A percentile compares a stretch with the other conserved stretches of the same genome.
Evolutionary conservation across 2,888 invertebrate species (phyloP).

Genomic region (Drosophila nigritarsus): DNA sequence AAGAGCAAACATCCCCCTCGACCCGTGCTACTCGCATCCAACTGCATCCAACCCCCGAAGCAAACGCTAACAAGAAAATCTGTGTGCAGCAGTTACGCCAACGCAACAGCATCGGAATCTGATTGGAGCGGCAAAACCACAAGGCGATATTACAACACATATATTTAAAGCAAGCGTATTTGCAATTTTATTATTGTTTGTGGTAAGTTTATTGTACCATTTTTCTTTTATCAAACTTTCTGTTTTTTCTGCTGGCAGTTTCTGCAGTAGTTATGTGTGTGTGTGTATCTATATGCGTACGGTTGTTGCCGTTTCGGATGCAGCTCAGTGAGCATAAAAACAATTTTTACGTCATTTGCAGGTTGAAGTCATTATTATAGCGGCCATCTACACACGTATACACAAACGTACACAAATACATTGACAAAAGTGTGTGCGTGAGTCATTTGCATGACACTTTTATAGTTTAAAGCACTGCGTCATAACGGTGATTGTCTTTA

Average conservation of each 20-base stretch:
- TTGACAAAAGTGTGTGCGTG: conserved; percentile 32
- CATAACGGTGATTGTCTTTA: conserved; percentile 30
- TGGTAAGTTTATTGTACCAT: conserved; percentile 52
- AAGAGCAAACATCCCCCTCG: conserved; percentile 29
- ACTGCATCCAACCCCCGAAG: conserved; percentile 32
- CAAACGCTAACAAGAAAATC: conserved; percentile 15
- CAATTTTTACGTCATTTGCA: conserved; percentile 69
- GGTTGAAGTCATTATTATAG: conserved; percentile 52
- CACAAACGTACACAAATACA: conserved; percentile 1
- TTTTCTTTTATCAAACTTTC: conserved; percentile 51
- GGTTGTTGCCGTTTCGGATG: conserved; percentile 50
- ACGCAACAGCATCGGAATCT: conserved; percentile 51
- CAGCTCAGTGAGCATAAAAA: conserved; percentile 75
- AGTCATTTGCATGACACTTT: conserved; percentile 46
- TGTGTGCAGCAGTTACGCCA: conserved; percentile 46
- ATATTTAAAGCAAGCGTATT: conserved; percentile 31
- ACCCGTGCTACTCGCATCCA: conserved; percentile 1
- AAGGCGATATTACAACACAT: conserved; percentile 8
- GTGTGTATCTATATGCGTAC: conserved; percentile 20
- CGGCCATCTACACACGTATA: conserved; percentile 4
- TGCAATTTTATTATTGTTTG: conserved; percentile 52
- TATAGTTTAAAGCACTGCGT: conserved; percentile 16
- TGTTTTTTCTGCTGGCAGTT: conserved; percentile 31
- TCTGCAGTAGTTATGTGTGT: conserved; percentile 17
- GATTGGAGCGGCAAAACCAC: conserved; percentile 32